Evolutionary conservation across 2,888 invertebrate species (phyloP), one percentile per base, ranked within the genome.

Genomic region (Pantelozetes paolii): DNA sequence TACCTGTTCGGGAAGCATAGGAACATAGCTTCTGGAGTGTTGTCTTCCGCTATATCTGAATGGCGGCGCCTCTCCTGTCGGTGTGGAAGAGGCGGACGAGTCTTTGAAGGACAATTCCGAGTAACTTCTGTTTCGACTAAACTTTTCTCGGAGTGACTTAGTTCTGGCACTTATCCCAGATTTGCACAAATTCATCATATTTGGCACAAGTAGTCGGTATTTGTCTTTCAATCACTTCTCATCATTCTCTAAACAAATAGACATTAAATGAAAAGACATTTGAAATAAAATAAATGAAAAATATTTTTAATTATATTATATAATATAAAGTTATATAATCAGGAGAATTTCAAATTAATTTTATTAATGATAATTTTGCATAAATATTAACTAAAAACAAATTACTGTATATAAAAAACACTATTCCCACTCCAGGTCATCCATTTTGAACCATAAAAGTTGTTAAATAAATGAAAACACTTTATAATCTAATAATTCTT

Each of bases 101-200:
- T 79, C 79, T 71, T 78, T 78, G 76, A 79, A 79, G 13, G 78
- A 78, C 40, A 76, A 67, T 62, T 79, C 79, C 1, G 78, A 79
- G 20, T 78, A 78, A 64, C 78, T 78, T 36, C 79, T 72, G 67
- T 79, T 79, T 26, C 79, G 78, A 32, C 78, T 79, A 70, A 79
- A 79, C 26, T 77, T 74, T 71, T 79, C 79, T 23, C 79, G 70
- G 2, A 79, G 73, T 11, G 79, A 79, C 62, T 79, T 79, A 30
- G 79, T 78, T 26, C 79, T 59, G 30, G 77, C 76, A 72, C 70
- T 75, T 9, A 76, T 72, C 28, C 75, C 74, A 18, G 76, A 75
- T 71, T 76, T 76, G 42, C 76, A 76, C 18, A 76, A 30, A 71
- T 76, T 76, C 75, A 76, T 74, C 30, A 45, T 73, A 20, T 71